Conservation (phyloP, 2,888 invertebrate species). For the Catonia carolina region DNA sequence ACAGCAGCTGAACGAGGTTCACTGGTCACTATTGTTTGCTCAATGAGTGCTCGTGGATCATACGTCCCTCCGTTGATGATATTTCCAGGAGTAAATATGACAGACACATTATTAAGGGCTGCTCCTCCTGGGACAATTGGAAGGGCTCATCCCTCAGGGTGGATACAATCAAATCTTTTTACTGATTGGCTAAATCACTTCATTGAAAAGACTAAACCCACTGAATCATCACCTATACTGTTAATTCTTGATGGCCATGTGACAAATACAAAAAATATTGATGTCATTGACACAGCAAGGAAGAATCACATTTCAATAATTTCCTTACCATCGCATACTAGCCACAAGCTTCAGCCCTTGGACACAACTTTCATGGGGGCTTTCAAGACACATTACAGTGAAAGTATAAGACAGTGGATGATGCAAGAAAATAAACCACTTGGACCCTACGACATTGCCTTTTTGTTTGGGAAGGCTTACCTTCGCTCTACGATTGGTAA, state of each 20-base stretch:
- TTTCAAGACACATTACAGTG: neutral
- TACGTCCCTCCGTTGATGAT: neutral
- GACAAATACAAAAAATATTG: neutral
- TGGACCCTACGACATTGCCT: neutral
- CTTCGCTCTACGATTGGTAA: neutral
- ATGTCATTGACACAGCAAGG: constrained; percentile 1
- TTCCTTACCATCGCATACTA: constrained; percentile 5
- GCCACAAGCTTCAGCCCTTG: neutral
- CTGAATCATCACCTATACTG: neutral
- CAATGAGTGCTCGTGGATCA: constrained; percentile 35
- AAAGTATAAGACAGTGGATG: neutral
- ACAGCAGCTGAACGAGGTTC: constrained; percentile 39
- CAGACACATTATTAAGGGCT: neutral
- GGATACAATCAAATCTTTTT: neutral
- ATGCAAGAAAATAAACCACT: neutral
- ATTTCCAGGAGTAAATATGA: no score
- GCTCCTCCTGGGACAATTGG: neutral
- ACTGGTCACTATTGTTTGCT: constrained; percentile 35
- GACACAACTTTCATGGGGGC: neutral
- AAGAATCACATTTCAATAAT: constrained; percentile 4
- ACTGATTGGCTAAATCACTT: constrained; percentile 5
- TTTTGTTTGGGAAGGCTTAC: neutral
- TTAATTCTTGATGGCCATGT: constrained; percentile 1
- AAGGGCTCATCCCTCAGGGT: neutral
- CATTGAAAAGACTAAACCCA: neutral